Conservation (phyloP, 1,140 invertebrate species). For the Drosophila virilis region DNA sequence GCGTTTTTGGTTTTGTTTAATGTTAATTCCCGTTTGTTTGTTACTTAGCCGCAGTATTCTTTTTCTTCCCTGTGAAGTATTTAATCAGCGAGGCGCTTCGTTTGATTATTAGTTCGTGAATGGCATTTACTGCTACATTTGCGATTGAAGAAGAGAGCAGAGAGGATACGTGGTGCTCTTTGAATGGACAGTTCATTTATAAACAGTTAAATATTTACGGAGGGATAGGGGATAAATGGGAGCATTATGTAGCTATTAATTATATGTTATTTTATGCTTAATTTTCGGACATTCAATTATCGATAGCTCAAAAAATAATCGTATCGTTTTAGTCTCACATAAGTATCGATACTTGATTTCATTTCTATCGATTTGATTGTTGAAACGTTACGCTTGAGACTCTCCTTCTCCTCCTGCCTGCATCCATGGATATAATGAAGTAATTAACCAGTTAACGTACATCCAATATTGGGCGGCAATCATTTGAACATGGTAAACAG, state of each 20-base stretch:
- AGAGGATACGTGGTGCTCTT: too few relatives aligned
- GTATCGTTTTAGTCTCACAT: too few relatives aligned
- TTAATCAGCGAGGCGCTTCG: not conserved
- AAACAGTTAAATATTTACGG: too few relatives aligned
- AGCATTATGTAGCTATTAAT: too few relatives aligned
- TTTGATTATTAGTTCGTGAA: not conserved
- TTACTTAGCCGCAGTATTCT: too few relatives aligned
- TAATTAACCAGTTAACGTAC: slow-evolving; percentile 13
- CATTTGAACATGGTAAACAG: slow-evolving; percentile 34
- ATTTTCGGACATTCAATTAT: too few relatives aligned
- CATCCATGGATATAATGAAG: slow-evolving; percentile 11
- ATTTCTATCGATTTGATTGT: not conserved
- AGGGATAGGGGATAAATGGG: too few relatives aligned
- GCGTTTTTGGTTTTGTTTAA: not conserved
- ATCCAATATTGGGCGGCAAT: slow-evolving; percentile 31
- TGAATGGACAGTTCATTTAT: too few relatives aligned
- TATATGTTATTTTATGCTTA: too few relatives aligned
- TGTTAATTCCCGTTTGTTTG: not conserved
- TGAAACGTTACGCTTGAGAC: not conserved
- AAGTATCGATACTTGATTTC: not conserved
- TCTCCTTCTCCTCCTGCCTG: not conserved
- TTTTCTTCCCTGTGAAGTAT: not conserved
- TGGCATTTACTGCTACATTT: not conserved
- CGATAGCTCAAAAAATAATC: too few relatives aligned
- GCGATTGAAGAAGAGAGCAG: not conserved